Evolutionary conservation across 2,888 invertebrate genomes (phyloP), one percentile per base, ranked within the genome.

Genomic region (Atrina japonica): DNA sequence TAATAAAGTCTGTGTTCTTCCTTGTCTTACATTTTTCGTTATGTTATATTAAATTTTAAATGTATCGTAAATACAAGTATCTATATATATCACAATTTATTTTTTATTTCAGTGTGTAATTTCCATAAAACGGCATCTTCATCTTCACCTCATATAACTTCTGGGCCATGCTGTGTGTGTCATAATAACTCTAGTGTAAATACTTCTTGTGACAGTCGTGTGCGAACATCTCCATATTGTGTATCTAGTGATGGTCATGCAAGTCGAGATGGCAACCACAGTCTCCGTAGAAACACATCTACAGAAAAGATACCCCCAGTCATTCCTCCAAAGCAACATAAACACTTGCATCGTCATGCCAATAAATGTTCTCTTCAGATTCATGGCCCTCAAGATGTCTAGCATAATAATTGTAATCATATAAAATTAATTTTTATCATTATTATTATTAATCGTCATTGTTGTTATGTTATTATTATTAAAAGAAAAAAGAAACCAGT

Each of bases 261-360:
- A 29, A 29, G 47, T 27, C 25, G 47, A 18, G 60, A 55, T 16
- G 47, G 30, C 40, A 59, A 66, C 52, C 47, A 66, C 30, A 50
- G 56, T 21, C 41, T 40, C 59, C 49, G 55, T 29, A 49, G 60
- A 9, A 60, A 61, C 41, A 35, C 21, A 16, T 59, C 65, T 23
- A 43, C 45, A 3, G 66, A 70, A 25, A 64, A 65, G 58, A 64
- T 50, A 23, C 81, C 81, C 7, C 75, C 78, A 40, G 71, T 58
- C 60, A 73, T 81, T 75, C 81, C 81, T 66, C 78, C 78, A 2
- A 81, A 81, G 66, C 80, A 69, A 52, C 69, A 64, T 59, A 69
- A 64, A 69, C 69, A 72, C 50, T 63, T 52, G 29, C 63, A 58
- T 52, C 45, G 56, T 21, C 71, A 72, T 47, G 66, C 71, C 45